Evolutionary conservation across 2,888 invertebrate genomes (phyloP).

Genomic region (Drosophila conformis): DNA sequence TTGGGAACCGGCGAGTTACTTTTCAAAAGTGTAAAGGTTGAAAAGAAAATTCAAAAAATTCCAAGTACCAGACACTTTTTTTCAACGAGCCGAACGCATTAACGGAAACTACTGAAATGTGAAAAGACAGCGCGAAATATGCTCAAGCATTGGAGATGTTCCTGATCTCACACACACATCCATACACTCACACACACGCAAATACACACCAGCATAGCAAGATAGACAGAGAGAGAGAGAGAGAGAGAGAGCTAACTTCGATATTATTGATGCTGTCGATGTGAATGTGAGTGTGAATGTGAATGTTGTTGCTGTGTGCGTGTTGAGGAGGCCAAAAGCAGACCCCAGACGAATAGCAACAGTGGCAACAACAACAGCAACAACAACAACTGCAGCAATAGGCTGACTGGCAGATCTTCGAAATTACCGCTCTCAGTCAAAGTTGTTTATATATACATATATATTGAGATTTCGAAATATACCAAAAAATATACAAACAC

Average conservation of each 20-base stretch:
- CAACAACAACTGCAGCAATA: slow-evolving; percentile 40
- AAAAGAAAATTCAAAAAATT: slow-evolving; percentile 17
- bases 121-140: slow-evolving; percentile 72
- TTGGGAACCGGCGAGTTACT: slow-evolving; percentile 31
- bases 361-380: slow-evolving; percentile 35
- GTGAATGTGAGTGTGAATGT: slow-evolving; percentile 2
- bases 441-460: slow-evolving; percentile 38
- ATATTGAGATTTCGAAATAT: slow-evolving; percentile 68
- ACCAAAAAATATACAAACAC: slow-evolving; percentile 39
- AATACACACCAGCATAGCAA: slow-evolving; percentile 24
- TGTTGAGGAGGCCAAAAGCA: slow-evolving; percentile 57
- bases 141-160: slow-evolving; percentile 71
- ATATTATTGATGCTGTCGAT: slow-evolving; percentile 44
- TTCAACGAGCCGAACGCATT: slow-evolving; percentile 75
- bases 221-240: slow-evolving; percentile 42
- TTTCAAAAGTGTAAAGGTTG: neutral
- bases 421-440: slow-evolving; percentile 53
- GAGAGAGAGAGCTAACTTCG: slow-evolving; percentile 51
- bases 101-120: slow-evolving; percentile 79
- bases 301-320: slow-evolving; percentile 44
- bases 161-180: slow-evolving; percentile 54
- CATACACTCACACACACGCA: slow-evolving; percentile 15
- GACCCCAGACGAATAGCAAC: slow-evolving; percentile 44
- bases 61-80: slow-evolving; percentile 39
- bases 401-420: slow-evolving; percentile 39